Base-by-base conservation (phyloP, 2,888 invertebrate species). In the Adelognathus sp. region DNA sequence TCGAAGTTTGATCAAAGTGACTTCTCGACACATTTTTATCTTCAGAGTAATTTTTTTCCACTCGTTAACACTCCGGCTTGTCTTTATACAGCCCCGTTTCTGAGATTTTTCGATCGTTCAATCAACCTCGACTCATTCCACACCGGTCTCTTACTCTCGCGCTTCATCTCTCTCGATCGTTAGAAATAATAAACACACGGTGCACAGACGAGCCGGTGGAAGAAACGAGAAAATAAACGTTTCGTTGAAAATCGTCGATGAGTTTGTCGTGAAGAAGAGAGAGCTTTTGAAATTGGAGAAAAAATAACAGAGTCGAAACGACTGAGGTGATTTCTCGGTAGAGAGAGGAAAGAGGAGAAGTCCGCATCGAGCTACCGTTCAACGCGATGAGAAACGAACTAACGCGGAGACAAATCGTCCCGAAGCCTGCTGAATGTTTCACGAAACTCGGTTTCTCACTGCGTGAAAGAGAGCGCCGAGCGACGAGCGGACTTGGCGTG, bases 351-450 rank as follows among this genome's bases (percentile, higher is more conserved):
- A 41, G n/a, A 39, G 16, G 36, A 36, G 16, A 24, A 24, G 46
- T 1, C 18, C 18, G 33, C 11, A n/a, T 33, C 9, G 60, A 44
- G 46, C 60, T 63, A 29, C 41, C 66, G 60, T 66, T 44, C 52
- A n/a, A 39, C 16, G 50, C n/a, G 73, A 66, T 46, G 67, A 60
- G 46, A 63, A 60, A 70, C 72, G 66, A 72, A 52, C 66, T 36
- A 69, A 79, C 44, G 54, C 29, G 31, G 63, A 79, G 73, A 79
- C 74, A 79, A 79, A 79, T 77, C 71, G 66, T 61, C 71, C 58
- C 14, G 18, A 44, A 46, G 60, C 54, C 21, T 39, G 36, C 46
- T 9, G 52, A 52, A 39, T 14, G 64, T 54, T 52, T 56, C 39
- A 21, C 66, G 11, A 56, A 72, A 44, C 16, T 36, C 64, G 16